Conservation (phyloP, 2,888 invertebrate species). For the Agonopterix arenella region DNA sequence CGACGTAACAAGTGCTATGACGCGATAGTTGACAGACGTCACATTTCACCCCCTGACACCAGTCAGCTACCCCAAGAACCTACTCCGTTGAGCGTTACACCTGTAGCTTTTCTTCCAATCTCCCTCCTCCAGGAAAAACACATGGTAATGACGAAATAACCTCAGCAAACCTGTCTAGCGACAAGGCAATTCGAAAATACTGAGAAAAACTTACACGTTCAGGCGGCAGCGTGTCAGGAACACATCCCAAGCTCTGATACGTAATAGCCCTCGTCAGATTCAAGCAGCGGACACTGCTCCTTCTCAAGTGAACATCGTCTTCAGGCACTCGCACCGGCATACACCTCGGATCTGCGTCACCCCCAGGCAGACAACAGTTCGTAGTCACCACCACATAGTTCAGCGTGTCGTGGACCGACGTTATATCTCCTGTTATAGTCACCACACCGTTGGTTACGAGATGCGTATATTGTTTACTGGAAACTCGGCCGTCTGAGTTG, state of each 20-base stretch:
- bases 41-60: too few relatives aligned
- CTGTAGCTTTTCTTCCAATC: too few relatives aligned
- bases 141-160: too few relatives aligned
- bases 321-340: slow-evolving; percentile 28
- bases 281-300: slow-evolving; percentile 30
- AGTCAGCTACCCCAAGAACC: too few relatives aligned
- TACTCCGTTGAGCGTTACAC: too few relatives aligned
- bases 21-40: too few relatives aligned
- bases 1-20: too few relatives aligned
- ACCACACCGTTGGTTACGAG: slow-evolving; percentile 5
- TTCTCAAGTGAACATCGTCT: slow-evolving; percentile 32
- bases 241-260: slow-evolving; percentile 36
- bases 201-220: slow-evolving; percentile 24
- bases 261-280: slow-evolving; percentile 39
- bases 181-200: too few relatives aligned
- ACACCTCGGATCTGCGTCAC: slow-evolving; percentile 23
- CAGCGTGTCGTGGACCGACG: slow-evolving; percentile 15
- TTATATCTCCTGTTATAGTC: slow-evolving; percentile 12
- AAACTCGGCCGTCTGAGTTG: slow-evolving; percentile 4
- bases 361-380: slow-evolving; percentile 12
- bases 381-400: slow-evolving; percentile 15
- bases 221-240: slow-evolving; percentile 19
- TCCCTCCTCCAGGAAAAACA: too few relatives aligned
- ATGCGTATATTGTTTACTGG: slow-evolving; percentile 6
- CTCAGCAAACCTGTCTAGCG: too few relatives aligned